phyloP scores from a whole-genome alignment of 2,888 invertebrate genomes.

The Drosophila fulvimacula region DNA sequence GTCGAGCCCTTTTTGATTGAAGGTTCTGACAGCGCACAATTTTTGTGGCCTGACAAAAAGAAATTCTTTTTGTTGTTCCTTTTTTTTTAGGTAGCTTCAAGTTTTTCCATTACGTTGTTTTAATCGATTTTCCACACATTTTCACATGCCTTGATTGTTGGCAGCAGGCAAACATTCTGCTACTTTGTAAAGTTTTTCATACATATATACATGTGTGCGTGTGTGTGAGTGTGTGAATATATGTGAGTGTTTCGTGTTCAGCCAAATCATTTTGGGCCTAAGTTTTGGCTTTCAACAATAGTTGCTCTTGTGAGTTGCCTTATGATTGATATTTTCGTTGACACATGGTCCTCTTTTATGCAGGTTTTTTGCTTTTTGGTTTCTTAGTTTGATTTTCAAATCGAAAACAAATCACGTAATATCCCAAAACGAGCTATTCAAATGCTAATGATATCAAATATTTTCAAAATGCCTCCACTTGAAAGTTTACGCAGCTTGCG shows the following conservation, averaged over 20 bases:
- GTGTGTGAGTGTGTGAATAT: slow-evolving; percentile 6
- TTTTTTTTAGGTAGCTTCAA: slow-evolving; percentile 43
- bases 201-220: not conserved
- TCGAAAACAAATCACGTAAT: slow-evolving; percentile 64
- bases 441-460: slow-evolving; percentile 53
- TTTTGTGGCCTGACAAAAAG: slow-evolving; percentile 45
- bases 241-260: slow-evolving; percentile 29
- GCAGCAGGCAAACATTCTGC: slow-evolving; percentile 45
- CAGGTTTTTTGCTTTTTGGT: not conserved
- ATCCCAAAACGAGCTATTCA: slow-evolving; percentile 45
- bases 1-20: slow-evolving; percentile 9
- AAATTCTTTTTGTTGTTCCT: slow-evolving; percentile 12
- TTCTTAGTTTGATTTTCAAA: slow-evolving; percentile 29
- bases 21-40: slow-evolving; percentile 27
- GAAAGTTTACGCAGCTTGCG: slow-evolving; percentile 47
- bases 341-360: slow-evolving; percentile 23
- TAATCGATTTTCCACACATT: slow-evolving; percentile 72
- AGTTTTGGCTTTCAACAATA: slow-evolving; percentile 38
- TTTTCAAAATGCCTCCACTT: slow-evolving; percentile 36
- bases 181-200: slow-evolving; percentile 45
- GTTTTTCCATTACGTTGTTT: slow-evolving; percentile 57
- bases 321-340: slow-evolving; percentile 66
- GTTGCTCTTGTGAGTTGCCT: slow-evolving; percentile 26
- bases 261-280: slow-evolving; percentile 28
- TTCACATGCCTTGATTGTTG: slow-evolving; percentile 48